Evolutionary conservation across 2,888 invertebrate species (phyloP).

Genomic region (Cistogaster globosa): DNA sequence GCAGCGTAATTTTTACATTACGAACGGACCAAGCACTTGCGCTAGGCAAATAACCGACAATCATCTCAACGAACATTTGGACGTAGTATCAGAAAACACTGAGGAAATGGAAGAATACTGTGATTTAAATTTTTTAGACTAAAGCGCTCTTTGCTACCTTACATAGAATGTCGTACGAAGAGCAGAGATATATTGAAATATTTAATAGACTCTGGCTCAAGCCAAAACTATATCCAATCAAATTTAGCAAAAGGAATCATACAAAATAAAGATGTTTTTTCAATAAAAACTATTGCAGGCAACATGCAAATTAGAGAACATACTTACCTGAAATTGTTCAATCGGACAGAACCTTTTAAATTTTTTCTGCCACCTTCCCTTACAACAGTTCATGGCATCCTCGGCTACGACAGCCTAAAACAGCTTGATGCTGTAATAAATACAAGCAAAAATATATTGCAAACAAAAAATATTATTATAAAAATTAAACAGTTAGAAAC

Average conservation of each 20-base stretch:
- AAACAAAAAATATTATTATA: background rate
- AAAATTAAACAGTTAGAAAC: slow-evolving; percentile 8
- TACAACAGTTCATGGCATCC: slow-evolving; percentile 24
- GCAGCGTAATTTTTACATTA: no score
- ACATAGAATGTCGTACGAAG: background rate
- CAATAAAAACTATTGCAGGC: background rate
- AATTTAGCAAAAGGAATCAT: background rate
- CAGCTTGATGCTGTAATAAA: no score
- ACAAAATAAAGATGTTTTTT: background rate
- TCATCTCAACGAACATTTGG: no score
- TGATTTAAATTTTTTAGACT: no score
- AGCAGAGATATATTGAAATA: background rate
- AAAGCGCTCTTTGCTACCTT: no score
- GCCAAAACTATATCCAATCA: slow-evolving; percentile 12
- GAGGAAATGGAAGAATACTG: no score
- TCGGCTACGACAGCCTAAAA: background rate
- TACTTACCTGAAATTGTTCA: background rate
- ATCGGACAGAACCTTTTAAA: background rate
- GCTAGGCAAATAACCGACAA: no score
- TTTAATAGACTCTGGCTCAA: slow-evolving; percentile 21
- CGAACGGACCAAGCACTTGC: no score
- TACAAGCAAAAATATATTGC: no score
- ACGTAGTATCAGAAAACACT: background rate
- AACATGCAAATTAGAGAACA: background rate
- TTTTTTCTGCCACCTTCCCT: slow-evolving; percentile 12